Conservation (phyloP, 2,113 vertebrate genomes). For the Hippoglossus stenolepis region DNA sequence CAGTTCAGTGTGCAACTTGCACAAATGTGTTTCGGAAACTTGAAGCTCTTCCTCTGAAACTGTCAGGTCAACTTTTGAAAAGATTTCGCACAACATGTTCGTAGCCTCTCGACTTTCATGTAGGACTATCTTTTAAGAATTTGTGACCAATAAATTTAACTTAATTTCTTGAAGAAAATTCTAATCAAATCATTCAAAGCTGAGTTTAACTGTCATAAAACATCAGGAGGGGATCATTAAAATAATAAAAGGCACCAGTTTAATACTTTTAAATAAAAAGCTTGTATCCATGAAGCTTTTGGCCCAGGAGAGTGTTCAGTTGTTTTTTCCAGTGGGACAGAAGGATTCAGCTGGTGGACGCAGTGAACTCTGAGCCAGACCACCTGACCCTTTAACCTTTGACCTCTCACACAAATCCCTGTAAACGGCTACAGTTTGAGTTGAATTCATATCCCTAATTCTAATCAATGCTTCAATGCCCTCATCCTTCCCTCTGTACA, state of each 20-base stretch:
- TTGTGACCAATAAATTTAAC: background rate
- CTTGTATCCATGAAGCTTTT: background rate
- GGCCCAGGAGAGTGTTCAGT: background rate
- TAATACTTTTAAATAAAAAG: background rate
- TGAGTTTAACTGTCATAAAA: background rate
- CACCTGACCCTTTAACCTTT: conserved; percentile 47
- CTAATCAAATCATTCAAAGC: background rate
- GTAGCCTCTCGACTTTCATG: background rate
- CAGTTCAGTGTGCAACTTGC: too few species aligned
- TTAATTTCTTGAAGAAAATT: background rate
- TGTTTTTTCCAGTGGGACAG: background rate
- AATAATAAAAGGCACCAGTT: background rate
- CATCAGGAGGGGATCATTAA: background rate
- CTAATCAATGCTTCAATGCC: background rate
- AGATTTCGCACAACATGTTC: background rate
- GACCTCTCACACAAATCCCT: conserved; percentile 45
- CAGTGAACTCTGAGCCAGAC: conserved; percentile 64
- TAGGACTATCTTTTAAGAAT: background rate
- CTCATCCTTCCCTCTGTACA: background rate
- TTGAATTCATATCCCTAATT: conserved; percentile 11
- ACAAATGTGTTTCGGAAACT: too few species aligned
- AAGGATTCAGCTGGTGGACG: conserved; percentile 19
- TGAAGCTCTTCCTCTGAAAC: too few species aligned
- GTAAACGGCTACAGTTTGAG: background rate
- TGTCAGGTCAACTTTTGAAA: too few species aligned